Percentiles rank a stretch among this genome's conserved stretches.
Evolutionary conservation across 2,888 invertebrate species (phyloP).

Genomic region (Globia sparganii): DNA sequence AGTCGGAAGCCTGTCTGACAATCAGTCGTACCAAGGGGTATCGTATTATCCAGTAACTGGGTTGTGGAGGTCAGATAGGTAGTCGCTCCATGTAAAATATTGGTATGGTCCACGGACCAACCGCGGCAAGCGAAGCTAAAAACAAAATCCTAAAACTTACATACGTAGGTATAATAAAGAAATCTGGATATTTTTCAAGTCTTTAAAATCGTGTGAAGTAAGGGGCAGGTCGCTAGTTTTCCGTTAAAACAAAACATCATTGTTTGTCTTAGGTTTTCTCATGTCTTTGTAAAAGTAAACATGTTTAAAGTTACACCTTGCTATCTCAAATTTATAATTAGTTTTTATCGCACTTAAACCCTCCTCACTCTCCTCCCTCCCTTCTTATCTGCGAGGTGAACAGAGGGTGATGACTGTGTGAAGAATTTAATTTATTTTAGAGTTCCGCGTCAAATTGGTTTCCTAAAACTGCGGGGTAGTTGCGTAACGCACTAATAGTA

Average conservation of each 20-base stretch:
- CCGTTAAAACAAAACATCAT: neutral
- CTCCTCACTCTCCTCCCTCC: neutral
- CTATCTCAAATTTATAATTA: neutral
- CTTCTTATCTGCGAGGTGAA: neutral
- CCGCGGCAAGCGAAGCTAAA: too few species aligned
- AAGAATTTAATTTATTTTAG: neutral
- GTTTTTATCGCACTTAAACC: conserved; percentile 2
- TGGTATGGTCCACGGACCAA: too few species aligned
- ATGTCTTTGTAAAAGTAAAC: neutral
- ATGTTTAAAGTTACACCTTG: neutral
- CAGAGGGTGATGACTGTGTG: conserved; percentile 1
- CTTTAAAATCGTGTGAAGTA: neutral
- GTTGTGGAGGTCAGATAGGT: too few species aligned
- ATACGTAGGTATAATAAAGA: neutral
- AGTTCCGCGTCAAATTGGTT: neutral
- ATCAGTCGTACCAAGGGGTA: too few species aligned
- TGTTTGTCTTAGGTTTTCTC: neutral
- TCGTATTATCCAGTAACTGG: too few species aligned
- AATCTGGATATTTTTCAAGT: neutral
- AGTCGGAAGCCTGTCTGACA: too few species aligned
- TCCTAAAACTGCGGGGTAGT: too few species aligned
- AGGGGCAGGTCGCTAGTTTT: neutral
- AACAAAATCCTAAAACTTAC: too few species aligned
- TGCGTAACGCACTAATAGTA: too few species aligned
- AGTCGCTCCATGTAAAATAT: too few species aligned